Evolutionary conservation across 2,113 vertebrate genomes (phyloP).

Genomic region (Syngnathus scovelli): DNA sequence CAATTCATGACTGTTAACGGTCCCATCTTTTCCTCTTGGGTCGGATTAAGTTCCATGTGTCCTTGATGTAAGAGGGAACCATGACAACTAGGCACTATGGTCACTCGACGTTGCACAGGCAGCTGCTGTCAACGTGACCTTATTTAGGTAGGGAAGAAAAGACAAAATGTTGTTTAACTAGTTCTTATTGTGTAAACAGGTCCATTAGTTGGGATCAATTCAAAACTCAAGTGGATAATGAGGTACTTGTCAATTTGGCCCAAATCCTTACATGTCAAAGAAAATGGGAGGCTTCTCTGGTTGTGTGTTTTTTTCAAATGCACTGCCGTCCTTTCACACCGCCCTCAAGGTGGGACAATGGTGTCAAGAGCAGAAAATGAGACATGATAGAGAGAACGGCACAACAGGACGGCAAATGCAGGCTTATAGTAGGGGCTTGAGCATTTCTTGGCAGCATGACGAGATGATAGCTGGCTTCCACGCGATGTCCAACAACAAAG

Average conservation of each 20-base stretch:
- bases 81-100: conserved; percentile 67
- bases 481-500: conserved; percentile 13
- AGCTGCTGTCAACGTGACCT: conserved; percentile 36
- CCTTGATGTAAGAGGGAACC: conserved; percentile 13
- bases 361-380: conserved; percentile 25
- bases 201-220: conserved; percentile 30
- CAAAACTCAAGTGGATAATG: conserved; percentile 24
- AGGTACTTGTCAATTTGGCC: conserved; percentile 48
- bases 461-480: conserved; percentile 21
- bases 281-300: conserved; percentile 23
- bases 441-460: conserved; percentile 35
- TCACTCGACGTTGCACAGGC: conserved; percentile 54
- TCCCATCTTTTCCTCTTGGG: not conserved
- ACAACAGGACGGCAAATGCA: conserved; percentile 22
- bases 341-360: conserved; percentile 13
- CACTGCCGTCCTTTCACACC: conserved; percentile 25
- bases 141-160: conserved; percentile 24
- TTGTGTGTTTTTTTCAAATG: conserved; percentile 20
- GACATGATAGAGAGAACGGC: conserved; percentile 17
- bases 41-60: not conserved
- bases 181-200: conserved; percentile 28
- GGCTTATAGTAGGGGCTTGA: conserved; percentile 29
- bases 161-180: conserved; percentile 18
- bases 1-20: not conserved
- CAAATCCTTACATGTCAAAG: conserved; percentile 21